Evolutionary conservation across 2,888 invertebrate species (phyloP).

Genomic region (Pheosia gnoma): DNA sequence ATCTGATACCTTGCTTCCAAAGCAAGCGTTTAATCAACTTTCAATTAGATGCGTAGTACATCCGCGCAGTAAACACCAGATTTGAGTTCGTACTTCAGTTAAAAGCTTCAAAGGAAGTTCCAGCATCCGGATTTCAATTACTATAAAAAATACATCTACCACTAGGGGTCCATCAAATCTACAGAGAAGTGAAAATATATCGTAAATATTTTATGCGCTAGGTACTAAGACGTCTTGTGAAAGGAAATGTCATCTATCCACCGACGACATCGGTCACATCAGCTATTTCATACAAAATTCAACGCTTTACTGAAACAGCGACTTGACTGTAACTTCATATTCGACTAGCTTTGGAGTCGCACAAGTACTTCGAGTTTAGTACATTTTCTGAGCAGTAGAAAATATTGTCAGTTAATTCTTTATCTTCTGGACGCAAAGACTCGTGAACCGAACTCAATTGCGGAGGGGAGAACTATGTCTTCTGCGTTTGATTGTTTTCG

Average conservation of each 20-base stretch:
- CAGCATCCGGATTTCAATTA: background rate
- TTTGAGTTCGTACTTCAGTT: background rate
- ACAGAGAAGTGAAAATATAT: constrained; percentile 34
- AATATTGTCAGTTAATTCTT: background rate
- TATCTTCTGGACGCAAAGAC: too few relatives aligned
- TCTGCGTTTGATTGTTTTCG: too few relatives aligned
- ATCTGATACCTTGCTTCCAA: too few relatives aligned
- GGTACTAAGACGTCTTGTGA: constrained; percentile 26
- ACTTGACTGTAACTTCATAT: constrained; percentile 34
- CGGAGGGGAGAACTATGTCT: too few relatives aligned
- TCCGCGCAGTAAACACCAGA: too few relatives aligned
- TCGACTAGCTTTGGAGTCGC: constrained; percentile 34
- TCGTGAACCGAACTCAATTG: too few relatives aligned
- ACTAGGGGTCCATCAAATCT: constrained; percentile 24
- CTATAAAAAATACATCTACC: constrained; percentile 21
- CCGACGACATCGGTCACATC: constrained; percentile 44
- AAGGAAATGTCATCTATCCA: constrained; percentile 47
- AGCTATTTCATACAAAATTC: constrained; percentile 71
- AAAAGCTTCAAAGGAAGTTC: background rate
- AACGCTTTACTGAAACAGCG: constrained; percentile 50
- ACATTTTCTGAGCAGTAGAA: background rate
- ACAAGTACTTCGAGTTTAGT: background rate
- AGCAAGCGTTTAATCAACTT: too few relatives aligned
- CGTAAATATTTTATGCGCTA: constrained; percentile 42
- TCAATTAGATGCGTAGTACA: too few relatives aligned